phyloP scores from a whole-genome alignment of 2,113 vertebrate species.

The human (Homo sapiens) region GRCh38 chr17:79223001-79223500 shows the following conservation, averaged over 20 bases:
- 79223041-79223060: rapidly evolving
- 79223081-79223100: not conserved
- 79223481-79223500: no score
- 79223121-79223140: not conserved
- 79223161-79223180: not conserved
- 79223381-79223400: not conserved
- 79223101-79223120: not conserved
- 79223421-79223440: not conserved
- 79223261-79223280: not conserved
- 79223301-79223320: not conserved
- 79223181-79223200: rapidly evolving
- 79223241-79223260: no score
- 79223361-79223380: not conserved
- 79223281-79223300: not conserved
- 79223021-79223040: rapidly evolving
- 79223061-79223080: not conserved
- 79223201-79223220: rapidly evolving
- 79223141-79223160: not conserved
- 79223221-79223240: rapidly evolving
- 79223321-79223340: no score
- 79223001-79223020: not conserved
- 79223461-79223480: rapidly evolving
- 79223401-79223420: no score
- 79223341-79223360: not conserved
- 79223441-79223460: not conserved